These are phyloP conservation scores for Strigamia maritima DNA, from an alignment of 2,888 invertebrate species.

Conservation along the genomic window DNA sequence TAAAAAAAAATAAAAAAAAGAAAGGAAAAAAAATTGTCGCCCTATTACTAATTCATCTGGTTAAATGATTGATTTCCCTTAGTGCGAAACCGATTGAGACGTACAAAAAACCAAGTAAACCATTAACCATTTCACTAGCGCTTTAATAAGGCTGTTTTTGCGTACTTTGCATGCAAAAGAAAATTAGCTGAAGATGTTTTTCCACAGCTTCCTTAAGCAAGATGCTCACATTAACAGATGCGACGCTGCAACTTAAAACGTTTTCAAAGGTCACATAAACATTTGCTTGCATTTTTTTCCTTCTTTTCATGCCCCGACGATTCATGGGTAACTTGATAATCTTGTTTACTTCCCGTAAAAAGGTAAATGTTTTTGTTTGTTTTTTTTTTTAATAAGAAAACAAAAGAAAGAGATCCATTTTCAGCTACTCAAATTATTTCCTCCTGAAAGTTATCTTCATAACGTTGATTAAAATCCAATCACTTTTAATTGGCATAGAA, in stretches of 20 bases:
- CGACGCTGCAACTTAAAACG: conserved; percentile 1
- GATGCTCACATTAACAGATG: background rate
- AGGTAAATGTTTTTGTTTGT: background rate
- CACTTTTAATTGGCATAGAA: too few relatives aligned
- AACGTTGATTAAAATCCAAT: too few relatives aligned
- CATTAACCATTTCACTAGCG: background rate
- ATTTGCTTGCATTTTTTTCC: background rate
- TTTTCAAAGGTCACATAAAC: conserved; percentile 20
- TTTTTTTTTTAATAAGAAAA: background rate
- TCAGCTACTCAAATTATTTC: background rate
- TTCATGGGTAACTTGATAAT: conserved; percentile 9
- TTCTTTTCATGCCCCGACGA: background rate
- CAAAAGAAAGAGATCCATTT: background rate
- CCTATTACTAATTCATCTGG: background rate
- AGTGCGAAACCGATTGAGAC: conserved; percentile 6
- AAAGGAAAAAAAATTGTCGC: background rate
- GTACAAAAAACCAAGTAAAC: background rate
- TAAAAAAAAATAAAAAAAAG: background rate
- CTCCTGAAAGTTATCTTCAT: too few relatives aligned
- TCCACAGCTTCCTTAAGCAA: background rate
- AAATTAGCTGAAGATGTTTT: background rate
- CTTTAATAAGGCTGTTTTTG: background rate
- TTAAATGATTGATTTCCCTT: conserved; percentile 26
- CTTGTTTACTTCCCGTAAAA: background rate
- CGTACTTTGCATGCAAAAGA: background rate